Conservation (phyloP, 2,113 vertebrate species). For the Trematocara macrostoma region DNA sequence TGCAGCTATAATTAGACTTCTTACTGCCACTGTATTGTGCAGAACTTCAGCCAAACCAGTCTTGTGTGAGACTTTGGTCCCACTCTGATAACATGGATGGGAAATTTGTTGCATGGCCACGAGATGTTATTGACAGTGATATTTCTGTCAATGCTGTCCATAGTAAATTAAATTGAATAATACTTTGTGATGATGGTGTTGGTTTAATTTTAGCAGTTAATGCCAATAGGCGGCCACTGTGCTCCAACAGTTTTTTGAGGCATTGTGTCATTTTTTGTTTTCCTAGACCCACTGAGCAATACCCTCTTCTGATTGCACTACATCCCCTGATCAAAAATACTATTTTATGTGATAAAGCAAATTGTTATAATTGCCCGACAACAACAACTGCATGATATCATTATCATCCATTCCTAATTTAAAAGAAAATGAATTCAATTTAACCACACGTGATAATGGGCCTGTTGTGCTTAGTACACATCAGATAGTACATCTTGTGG, state of each 20-base stretch:
- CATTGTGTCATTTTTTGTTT: neutral
- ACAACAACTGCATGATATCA: neutral
- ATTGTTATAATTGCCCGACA: neutral
- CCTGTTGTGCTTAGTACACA: neutral
- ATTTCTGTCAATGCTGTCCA: neutral
- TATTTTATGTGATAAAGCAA: neutral
- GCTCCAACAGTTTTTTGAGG: neutral
- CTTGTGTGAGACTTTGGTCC: neutral
- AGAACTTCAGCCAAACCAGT: constrained; percentile 26
- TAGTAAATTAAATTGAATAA: neutral
- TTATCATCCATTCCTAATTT: neutral
- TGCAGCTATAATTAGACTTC: constrained; percentile 46
- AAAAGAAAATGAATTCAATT: neutral
- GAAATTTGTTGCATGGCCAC: neutral
- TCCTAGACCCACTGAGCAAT: neutral
- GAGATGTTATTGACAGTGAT: neutral
- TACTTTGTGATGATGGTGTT: neutral
- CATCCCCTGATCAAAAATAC: neutral
- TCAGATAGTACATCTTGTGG: neutral
- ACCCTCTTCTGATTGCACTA: neutral
- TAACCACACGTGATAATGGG: neutral
- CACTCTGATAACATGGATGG: neutral
- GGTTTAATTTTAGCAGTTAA: neutral
- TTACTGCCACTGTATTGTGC: constrained; percentile 18
- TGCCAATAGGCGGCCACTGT: neutral